These are phyloP conservation scores for Holothuria glaberrima DNA, from an alignment of 35 echinoderm and acorn worm genomes.

Conservation along the genomic window DNA sequence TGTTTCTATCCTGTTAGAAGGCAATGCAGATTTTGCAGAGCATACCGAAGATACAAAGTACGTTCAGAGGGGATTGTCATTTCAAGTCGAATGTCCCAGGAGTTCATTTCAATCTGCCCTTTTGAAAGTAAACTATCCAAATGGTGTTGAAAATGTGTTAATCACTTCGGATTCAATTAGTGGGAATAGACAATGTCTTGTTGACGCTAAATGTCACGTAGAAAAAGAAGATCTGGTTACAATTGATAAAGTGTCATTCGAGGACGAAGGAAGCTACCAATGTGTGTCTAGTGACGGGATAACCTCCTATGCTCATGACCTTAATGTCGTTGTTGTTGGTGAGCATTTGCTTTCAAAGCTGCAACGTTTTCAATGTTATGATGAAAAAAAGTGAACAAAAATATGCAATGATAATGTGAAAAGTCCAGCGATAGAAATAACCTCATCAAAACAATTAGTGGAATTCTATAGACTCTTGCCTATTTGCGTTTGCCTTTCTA, in stretches of 20 bases:
- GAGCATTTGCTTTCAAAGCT: too few species aligned
- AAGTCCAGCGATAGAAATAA: too few species aligned
- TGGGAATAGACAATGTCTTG: neutral
- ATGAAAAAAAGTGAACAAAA: too few species aligned
- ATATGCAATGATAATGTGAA: too few species aligned
- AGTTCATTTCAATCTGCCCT: neutral
- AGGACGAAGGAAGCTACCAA: slow-evolving; percentile 2
- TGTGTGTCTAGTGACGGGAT: slow-evolving; percentile 11
- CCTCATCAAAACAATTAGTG: too few species aligned
- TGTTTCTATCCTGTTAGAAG: neutral
- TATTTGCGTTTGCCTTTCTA: too few species aligned
- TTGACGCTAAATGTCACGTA: neutral
- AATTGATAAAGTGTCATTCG: neutral
- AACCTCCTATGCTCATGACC: too few species aligned
- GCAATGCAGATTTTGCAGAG: neutral
- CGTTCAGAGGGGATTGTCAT: neutral
- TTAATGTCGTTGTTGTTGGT: too few species aligned
- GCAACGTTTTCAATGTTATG: too few species aligned
- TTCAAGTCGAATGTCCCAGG: slow-evolving; percentile 1
- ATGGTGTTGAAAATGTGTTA: neutral
- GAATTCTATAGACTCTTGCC: too few species aligned
- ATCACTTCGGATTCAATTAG: neutral
- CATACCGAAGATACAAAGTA: neutral
- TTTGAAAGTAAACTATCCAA: neutral
- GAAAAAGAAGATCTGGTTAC: neutral